Conservation (phyloP, 2,888 invertebrate genomes). For the Stenodema calcarata region DNA sequence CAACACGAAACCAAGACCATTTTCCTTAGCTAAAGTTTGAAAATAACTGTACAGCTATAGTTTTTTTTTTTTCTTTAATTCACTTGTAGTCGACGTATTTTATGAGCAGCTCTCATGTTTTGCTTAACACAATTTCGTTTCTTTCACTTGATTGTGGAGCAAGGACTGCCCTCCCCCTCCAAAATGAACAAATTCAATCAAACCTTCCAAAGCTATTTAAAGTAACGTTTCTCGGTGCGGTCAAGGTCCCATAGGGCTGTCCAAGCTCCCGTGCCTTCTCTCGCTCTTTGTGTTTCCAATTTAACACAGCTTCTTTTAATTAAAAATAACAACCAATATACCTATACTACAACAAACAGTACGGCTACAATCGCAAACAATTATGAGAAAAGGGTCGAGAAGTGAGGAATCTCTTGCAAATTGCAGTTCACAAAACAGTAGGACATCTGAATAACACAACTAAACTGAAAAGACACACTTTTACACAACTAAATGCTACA, state of each 20-base stretch:
- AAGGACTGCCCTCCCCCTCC: background rate
- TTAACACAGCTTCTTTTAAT: no score
- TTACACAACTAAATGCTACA: no score
- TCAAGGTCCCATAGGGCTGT: background rate
- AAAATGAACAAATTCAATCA: background rate
- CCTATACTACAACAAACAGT: no score
- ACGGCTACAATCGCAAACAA: no score
- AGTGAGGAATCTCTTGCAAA: no score
- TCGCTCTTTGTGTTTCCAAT: background rate
- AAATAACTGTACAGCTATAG: constrained; percentile 57
- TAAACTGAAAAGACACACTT: no score
- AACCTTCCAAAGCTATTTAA: background rate
- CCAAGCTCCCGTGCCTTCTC: background rate
- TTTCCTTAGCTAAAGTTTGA: constrained; percentile 63
- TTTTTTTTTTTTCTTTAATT: background rate
- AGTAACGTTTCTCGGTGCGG: background rate
- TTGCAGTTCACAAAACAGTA: no score
- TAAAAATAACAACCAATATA: no score
- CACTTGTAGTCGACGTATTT: background rate
- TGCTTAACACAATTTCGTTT: background rate
- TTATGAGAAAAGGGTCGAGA: no score
- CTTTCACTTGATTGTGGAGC: background rate
- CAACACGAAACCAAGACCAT: constrained; percentile 69
- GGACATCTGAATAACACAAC: no score
- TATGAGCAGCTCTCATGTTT: constrained; percentile 58